Evolutionary conservation across 2,888 invertebrate genomes (phyloP), one percentile per base, ranked within the genome.

Genomic region (Calliopum simillimum): DNA sequence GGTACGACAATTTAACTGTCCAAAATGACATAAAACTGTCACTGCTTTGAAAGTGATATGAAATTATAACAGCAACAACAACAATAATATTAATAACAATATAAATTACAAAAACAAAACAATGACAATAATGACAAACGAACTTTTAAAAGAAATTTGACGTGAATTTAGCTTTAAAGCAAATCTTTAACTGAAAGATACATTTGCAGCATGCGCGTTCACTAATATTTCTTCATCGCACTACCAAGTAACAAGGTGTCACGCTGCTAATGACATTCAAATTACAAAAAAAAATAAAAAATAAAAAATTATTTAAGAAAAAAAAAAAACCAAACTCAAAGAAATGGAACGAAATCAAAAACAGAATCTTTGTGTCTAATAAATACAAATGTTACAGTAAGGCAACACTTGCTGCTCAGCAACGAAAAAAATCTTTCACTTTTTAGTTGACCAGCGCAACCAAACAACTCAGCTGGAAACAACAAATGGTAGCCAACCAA

Each of bases 251-350:
- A 43, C 55, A 61, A 67, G 71, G 72, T 74, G 76, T 74, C 73
- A 73, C 73, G 80, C 76, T 77, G 79, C 79, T 79, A 79, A 79
- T 80, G 79, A 78, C 80, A 78, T 78, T 79, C 76, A 77, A 79
- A 80, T 77, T 80, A 79, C 76, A 75, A 76, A 79, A 71, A 79
- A 71, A 49, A 58, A 14, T 1, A 58, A 58, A 14, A 58, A 58
- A 33, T 33, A 1, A 2, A 33, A n/a, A n/a, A n/a, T n/a, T n/a
- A n/a, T n/a, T n/a, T n/a, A n/a, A n/a, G n/a, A n/a, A n/a, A n/a
- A n/a, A n/a, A n/a, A n/a, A n/a, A 1, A 6, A 5, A 33, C 5
- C 33, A 8, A 33, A 33, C 5, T 5, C n/a, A 41, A 25, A 33
- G 33, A 33, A 33, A 33, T 33, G 33, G 33, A 33, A 33, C 33